Evolutionary conservation across 2,888 invertebrate genomes (phyloP).

Genomic region (Trypoxylon attenuatum): DNA sequence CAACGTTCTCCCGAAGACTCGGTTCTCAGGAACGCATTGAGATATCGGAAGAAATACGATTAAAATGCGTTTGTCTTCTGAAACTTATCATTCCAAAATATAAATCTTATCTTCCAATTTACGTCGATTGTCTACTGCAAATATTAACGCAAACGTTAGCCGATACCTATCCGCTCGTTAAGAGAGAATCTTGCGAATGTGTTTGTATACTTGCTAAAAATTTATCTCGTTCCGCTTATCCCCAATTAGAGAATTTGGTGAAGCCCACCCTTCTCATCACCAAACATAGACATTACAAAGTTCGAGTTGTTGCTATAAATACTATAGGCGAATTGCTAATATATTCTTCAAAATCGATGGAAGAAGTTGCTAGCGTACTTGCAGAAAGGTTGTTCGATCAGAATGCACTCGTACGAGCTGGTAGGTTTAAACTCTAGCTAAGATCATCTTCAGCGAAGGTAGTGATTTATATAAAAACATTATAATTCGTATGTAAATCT

Average conservation of each 20-base stretch:
- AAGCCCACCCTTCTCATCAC: conserved; percentile 84
- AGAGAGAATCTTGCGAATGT: conserved; percentile 85
- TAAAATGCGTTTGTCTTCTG: conserved; percentile 82
- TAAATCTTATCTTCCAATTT: conserved; percentile 78
- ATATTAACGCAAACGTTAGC: conserved; percentile 84
- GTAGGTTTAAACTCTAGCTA: no score
- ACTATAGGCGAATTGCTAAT: conserved; percentile 83
- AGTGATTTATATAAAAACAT: no score
- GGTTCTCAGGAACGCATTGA: conserved; percentile 85
- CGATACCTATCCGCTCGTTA: conserved; percentile 89
- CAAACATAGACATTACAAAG: conserved; percentile 88
- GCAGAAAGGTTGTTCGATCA: conserved; percentile 93
- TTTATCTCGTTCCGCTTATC: conserved; percentile 83
- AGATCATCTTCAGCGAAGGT: no score
- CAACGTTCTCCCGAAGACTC: conserved; percentile 85
- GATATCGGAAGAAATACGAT: conserved; percentile 87
- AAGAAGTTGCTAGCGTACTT: conserved; percentile 85
- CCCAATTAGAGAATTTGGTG: conserved; percentile 83
- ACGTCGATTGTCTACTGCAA: conserved; percentile 84
- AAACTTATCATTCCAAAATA: conserved; percentile 81
- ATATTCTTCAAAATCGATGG: conserved; percentile 83
- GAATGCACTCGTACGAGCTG: conserved; percentile 83
- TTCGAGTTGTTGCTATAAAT: conserved; percentile 84
- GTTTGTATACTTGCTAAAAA: conserved; percentile 80
- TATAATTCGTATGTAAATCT: conserved; percentile 40